Evolutionary conservation across 2,888 invertebrate species (phyloP), one percentile per base, ranked within the genome.

Genomic region (Portevinia maculata): DNA sequence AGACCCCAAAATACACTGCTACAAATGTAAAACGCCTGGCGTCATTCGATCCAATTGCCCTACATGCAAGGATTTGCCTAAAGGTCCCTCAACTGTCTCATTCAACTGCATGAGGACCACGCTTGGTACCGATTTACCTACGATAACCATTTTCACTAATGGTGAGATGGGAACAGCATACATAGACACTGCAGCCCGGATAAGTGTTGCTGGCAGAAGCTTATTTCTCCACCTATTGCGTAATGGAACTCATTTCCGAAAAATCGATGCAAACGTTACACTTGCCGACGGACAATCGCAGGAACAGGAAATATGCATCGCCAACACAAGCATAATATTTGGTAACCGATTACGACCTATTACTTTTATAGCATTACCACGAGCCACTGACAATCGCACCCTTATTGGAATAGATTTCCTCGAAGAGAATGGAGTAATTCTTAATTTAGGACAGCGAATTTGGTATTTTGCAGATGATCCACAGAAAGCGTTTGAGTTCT

Each of bases 391-490:
- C 9, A 71, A 71, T 21, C 13, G 67, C 6, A 75, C 75, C 1
- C 15, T 75, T n/a, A 59, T 67, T 9, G 67, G 75, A 9, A 67
- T 75, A 1, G 67, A 75, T 19, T 75, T 75, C 11, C 15, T 67
- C 3, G 74, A 75, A 21, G 6, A 53, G n/a, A 53, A 64, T 19
- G 65, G 65, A 15, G 17, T 64, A 0, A 39, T 64, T 9, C 32
- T 60, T n/a, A 34, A 46, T 15, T n/a, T 60, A 13, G 60, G 50
- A 21, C 50, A 64, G 30, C 6, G 50, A 19, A 8, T 30, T 6
- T 64, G 50, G 52, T 64, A 62, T 7, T 62, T 62, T 9, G n/a
- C 21, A 1, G 48, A 50, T 11, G 48, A 57, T 8, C 37, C 7
- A n/a, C 19, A 60, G n/a, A 60, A 60, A 32, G n/a, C 9, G 0